Percentiles rank a stretch among this genome's conserved stretches.
Conservation (phyloP, 2,113 vertebrate genomes). For the Ceratotherium simum region DNA sequence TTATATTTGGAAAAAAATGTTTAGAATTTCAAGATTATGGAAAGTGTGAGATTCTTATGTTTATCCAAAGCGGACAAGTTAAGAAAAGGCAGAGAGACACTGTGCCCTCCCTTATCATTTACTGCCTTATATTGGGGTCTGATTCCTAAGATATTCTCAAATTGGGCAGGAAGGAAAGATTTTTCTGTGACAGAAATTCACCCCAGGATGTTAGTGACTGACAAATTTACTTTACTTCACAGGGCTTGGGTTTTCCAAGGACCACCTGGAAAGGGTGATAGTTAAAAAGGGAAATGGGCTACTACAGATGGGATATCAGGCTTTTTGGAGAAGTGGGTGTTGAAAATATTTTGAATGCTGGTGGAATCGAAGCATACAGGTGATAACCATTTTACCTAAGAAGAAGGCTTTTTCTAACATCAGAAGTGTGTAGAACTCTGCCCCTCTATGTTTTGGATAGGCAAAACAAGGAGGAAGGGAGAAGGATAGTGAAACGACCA, state of each 20-base stretch:
- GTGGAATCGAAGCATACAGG: not conserved
- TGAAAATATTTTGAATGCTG: not conserved
- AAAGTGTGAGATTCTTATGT: not conserved
- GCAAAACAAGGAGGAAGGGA: not conserved
- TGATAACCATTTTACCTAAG: not conserved
- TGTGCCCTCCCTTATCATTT: not conserved
- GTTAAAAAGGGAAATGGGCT: not conserved
- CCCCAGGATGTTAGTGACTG: not conserved
- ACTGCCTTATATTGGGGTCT: not conserved
- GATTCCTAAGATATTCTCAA: not conserved
- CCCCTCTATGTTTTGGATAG: fast-evolving
- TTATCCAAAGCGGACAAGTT: not conserved
- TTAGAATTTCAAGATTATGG: not conserved
- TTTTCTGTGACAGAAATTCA: not conserved
- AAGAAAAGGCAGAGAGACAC: not conserved
- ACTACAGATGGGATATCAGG: not conserved
- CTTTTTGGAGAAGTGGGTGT: not conserved
- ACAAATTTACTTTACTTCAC: not conserved
- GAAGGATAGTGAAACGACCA: fast-evolving
- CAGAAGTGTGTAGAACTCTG: not conserved
- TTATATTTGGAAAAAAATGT: not conserved
- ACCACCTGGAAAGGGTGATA: not conserved
- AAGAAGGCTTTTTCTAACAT: not conserved
- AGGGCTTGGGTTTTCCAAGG: not conserved
- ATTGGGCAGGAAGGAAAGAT: not conserved